Conservation (phyloP, 2,888 invertebrate genomes). For the Crocallis elinguaria region DNA sequence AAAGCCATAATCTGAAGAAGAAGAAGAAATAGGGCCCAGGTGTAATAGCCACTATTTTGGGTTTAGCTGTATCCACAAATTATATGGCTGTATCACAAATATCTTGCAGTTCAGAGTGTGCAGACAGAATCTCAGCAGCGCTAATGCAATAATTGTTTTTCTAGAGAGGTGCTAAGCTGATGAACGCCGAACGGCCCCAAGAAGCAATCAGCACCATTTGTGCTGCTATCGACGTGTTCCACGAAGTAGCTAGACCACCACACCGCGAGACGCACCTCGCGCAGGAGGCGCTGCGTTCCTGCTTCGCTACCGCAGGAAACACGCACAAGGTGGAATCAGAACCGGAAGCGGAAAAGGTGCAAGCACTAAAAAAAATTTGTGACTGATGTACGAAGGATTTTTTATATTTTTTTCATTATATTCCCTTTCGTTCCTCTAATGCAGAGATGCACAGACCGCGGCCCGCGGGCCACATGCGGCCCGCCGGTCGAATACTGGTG, state of each 20-base stretch:
- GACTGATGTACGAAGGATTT: background rate
- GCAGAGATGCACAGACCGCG: too few relatives aligned
- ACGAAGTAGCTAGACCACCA: constrained; percentile 86
- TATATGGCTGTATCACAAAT: too few relatives aligned
- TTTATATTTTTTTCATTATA: too few relatives aligned
- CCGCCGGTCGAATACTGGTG: too few relatives aligned
- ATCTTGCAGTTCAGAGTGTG: too few relatives aligned
- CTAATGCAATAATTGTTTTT: background rate
- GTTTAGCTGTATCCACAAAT: too few relatives aligned
- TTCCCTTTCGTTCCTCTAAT: too few relatives aligned
- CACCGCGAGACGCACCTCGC: constrained; percentile 88
- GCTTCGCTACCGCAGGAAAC: constrained; percentile 86
- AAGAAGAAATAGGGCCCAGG: too few relatives aligned
- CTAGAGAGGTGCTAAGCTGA: constrained; percentile 68
- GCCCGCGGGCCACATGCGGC: too few relatives aligned
- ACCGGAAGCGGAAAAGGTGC: constrained; percentile 7
- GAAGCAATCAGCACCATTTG: constrained; percentile 84
- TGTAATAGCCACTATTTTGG: too few relatives aligned
- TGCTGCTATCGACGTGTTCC: constrained; percentile 85
- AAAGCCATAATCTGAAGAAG: too few relatives aligned
- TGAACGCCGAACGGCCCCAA: constrained; percentile 81
- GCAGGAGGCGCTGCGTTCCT: constrained; percentile 88
- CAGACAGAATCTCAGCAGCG: too few relatives aligned
- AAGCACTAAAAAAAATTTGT: background rate
- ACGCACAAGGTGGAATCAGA: constrained; percentile 47